Base-by-base conservation (phyloP, 2,888 invertebrate species). In the Pelosia muscerda region DNA sequence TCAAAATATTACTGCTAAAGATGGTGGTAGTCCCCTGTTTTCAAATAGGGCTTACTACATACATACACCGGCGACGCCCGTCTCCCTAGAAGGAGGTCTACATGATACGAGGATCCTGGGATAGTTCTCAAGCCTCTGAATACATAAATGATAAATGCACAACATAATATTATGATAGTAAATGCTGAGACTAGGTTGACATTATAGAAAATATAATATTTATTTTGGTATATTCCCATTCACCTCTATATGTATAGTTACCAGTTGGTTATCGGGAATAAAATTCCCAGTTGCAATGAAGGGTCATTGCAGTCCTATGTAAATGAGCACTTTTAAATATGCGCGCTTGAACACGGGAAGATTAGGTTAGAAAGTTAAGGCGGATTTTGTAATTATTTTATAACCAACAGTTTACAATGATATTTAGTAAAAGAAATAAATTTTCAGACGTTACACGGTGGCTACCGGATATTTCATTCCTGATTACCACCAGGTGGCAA, bases 111-210 rank as follows among this genome's bases (percentile, higher is more conserved):
- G 62, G 42, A 65, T 64, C 53, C 55, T 63, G 38, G 23, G 38
- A 63, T 61, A 28, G 26, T 66, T 61, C 67, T 73, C 64, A 65
- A 75, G 68, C 74, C 72, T 76, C 73, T 56, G 66, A 60, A 56
- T 38, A 65, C 22, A 22, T 49, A 71, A 60, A 61, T 59, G 71
- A 61, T 70, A 77, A 77, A 78, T 80, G 75, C 79, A 72, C 66
- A 66, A 73, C 71, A 11, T 25, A 15, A 62, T 10, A n/a, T 76
- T 61, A 73, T n/a, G 54, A 69, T 78, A 77, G 63, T 84, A 89
- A 89, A 90, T 89, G 86, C 88, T 71, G 77, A 74, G 87, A 88
- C 89, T 88, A 89, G 88, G 71, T 69, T 19, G 66, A 42, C 60
- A 64, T 69, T 62, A 66, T 58, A 67, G 11, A 75, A 69, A 65